Base-by-base conservation (phyloP, 2,888 invertebrate species). In the Ochropleura plecta region DNA sequence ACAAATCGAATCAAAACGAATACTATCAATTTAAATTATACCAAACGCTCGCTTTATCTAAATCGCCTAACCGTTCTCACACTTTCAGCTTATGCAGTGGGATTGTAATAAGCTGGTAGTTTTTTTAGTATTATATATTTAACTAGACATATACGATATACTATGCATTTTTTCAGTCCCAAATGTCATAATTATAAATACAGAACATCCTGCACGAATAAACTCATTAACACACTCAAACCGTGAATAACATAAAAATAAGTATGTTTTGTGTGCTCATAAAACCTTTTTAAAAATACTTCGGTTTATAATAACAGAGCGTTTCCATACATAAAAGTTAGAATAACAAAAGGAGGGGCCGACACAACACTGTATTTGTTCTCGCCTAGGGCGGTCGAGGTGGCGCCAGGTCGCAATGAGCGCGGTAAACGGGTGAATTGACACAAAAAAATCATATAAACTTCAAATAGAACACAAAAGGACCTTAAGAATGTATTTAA, bases 271-370 rank as follows among this genome's bases (percentile, higher is more conserved):
- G 65, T 80, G 53, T 72, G 78, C 63, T 66, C 59, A 72, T 68
- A 70, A 82, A 86, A 86, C 75, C 85, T 83, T 82, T 77, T 84
- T 73, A 88, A 88, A 89, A 90, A 89, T 88, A 88, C 85, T 82
- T 87, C 69, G 73, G 83, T 83, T 79, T 88, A 86, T 87, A 87
- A 88, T 88, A 90, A 88, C 87, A 88, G 82, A 81, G 72, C 66
- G 76, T 81, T 84, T 83, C 78, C 83, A 88, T 86, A 88, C 86
- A 90, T 83, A 89, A 89, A 89, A 90, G 89, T 90, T 87, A 83
- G 81, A 86, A 90, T 88, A 90, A 91, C 90, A 92, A 90, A 85
- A 84, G 89, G 80, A 86, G 73, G 84, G 88, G 73, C 88, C 83
- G 80, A 84, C 87, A 86, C 88, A 85, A 88, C 86, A 85, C 82